Evolutionary conservation across 2,797 vertebrate genomes (phyloP).

Genomic region (Epinephelus awoara): DNA sequence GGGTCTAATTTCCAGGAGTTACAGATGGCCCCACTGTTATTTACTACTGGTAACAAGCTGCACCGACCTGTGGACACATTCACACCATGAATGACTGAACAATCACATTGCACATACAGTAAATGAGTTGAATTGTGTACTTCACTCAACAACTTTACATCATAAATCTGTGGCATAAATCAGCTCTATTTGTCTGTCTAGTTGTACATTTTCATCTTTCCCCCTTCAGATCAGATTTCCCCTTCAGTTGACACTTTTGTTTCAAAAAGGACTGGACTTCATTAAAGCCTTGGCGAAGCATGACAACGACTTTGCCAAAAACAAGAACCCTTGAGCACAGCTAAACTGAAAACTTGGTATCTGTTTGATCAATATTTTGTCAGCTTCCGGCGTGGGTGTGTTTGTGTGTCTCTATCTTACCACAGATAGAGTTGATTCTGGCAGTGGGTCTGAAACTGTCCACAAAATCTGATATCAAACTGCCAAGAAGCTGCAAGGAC

Average conservation of each 20-base stretch:
- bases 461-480: constrained; percentile 97
- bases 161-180: too few species aligned
- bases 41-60: constrained; percentile 97
- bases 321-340: not conserved
- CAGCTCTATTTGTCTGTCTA: too few species aligned
- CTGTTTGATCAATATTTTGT: not conserved
- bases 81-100: not conserved
- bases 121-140: not conserved
- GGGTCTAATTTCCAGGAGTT: constrained; percentile 99
- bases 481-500: constrained; percentile 90
- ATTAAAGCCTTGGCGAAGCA: not conserved
- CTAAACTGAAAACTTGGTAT: not conserved
- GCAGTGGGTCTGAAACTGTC: constrained; percentile 99
- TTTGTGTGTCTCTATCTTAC: constrained; percentile 85
- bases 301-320: not conserved
- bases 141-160: not conserved
- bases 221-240: not conserved
- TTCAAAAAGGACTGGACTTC: not conserved
- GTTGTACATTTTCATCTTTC: not conserved
- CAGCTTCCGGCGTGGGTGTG: not conserved
- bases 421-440: constrained; percentile 99
- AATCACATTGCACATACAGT: not conserved
- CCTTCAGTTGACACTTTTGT: not conserved
- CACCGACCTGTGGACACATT: constrained; percentile 89
- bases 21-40: constrained; percentile 98